Base-by-base conservation (phyloP, 1,140 invertebrate species). In the Drosophila ficusphila region DNA sequence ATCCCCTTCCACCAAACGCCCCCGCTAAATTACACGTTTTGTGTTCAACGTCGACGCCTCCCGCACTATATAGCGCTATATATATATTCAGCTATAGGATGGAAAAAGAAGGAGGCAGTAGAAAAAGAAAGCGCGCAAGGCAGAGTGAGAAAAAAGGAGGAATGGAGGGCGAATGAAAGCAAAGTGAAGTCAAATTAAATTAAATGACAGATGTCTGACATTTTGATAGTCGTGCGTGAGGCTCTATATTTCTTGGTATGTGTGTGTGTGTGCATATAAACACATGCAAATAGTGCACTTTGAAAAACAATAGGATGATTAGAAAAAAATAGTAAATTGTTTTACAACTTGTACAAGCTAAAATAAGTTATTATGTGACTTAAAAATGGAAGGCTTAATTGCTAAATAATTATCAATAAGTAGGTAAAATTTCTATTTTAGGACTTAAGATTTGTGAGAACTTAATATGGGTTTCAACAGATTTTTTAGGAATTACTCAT, bases 121-220 rank as follows among this genome's bases (percentile, higher is more conserved):
- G 29, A n/a, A 39, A 44, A 25, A 33, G 25, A 41, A 49, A 62
- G 51, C 39, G 36, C 31, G 72, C 27, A 48, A 52, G 31, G 23
- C 27, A 42, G 44, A 25, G 12, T 23, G 21, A 33, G 38, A 31
- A 25, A 62, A 19, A 41, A 27, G 18, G 34, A 33, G 33, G 23
- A 11, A 36, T 29, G 21, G 65, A 60, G 76, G 64, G 79, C 73
- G 78, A 86, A 86, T 82, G 82, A 88, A 88, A 89, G 82, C 77
- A 88, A 52, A 88, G 82, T 82, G 70, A 88, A 88, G 74, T 88
- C 83, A 88, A 88, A 88, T 88, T 88, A 88, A 88, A 88, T 88
- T 88, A 88, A 88, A 88, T 88, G 82, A 88, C 82, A 88, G 82
- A 88, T 88, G 83, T 89, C 82, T 88, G 82, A 88, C 82, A 89